Percentiles rank a stretch among this genome's conserved stretches.
Evolutionary conservation across 1,140 invertebrate genomes (phyloP).

Genomic region (Cydia splendana): DNA sequence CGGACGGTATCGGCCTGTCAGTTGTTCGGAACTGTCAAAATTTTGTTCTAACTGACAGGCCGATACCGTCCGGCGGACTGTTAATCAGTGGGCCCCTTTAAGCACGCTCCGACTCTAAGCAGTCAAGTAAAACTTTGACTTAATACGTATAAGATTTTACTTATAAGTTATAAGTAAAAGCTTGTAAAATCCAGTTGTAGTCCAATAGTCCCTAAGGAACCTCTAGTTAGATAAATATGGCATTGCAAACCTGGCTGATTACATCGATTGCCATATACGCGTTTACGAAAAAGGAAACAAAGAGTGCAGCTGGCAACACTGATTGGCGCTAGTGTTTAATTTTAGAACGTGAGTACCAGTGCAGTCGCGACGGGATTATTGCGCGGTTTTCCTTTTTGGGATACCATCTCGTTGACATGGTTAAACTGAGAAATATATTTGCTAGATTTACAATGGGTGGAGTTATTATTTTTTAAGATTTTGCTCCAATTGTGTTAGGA

Average conservation of each 20-base stretch:
- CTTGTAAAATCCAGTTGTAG: not conserved
- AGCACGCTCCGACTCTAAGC: too few relatives aligned
- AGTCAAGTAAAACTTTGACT: not conserved
- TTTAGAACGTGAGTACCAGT: conserved; percentile 34
- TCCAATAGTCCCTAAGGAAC: not conserved
- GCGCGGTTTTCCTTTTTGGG: conserved; percentile 44
- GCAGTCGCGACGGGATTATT: conserved; percentile 29
- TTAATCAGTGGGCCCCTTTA: too few relatives aligned
- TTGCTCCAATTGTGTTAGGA: too few relatives aligned
- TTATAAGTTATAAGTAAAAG: not conserved
- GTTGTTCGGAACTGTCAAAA: too few relatives aligned
- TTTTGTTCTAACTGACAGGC: too few relatives aligned
- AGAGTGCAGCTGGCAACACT: conserved; percentile 38
- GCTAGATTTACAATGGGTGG: not conserved
- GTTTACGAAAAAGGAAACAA: conserved; percentile 38
- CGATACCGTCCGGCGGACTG: too few relatives aligned
- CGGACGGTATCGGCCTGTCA: too few relatives aligned
- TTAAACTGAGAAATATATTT: not conserved
- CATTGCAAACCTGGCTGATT: conserved; percentile 8
- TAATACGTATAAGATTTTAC: not conserved
- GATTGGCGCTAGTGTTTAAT: conserved; percentile 48
- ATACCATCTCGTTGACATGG: conserved; percentile 35
- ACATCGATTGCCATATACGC: conserved; percentile 8
- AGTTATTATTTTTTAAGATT: too few relatives aligned
- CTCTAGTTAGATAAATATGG: not conserved